Percentiles rank a stretch among this genome's conserved stretches.
Evolutionary conservation across 2,113 vertebrate species (phyloP).

Genomic region (Rattus rattus): DNA sequence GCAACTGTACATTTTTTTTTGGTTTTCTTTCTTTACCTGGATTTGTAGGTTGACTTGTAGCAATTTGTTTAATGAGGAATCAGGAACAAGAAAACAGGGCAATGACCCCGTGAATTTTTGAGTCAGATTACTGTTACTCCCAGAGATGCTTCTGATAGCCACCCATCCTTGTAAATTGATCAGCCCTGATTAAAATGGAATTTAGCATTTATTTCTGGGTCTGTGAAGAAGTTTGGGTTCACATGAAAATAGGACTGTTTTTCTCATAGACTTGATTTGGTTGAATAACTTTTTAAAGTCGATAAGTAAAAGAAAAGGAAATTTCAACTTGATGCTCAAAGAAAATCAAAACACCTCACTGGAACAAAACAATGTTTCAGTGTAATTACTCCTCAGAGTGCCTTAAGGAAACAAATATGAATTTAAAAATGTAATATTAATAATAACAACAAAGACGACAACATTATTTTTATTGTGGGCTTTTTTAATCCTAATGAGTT

Average conservation of each 20-base stretch:
- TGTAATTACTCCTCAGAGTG: background rate
- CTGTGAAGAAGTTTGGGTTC: conserved; percentile 66
- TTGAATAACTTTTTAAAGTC: conserved; percentile 52
- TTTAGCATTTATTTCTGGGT: conserved; percentile 73
- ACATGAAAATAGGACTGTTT: conserved; percentile 60
- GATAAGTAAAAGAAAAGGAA: conserved; percentile 53
- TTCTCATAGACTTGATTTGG: conserved; percentile 61
- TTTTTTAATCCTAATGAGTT: background rate
- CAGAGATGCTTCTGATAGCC: conserved; percentile 52
- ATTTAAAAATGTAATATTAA: background rate
- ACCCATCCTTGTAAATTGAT: conserved; percentile 54
- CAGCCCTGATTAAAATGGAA: conserved; percentile 66
- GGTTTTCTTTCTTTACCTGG: background rate
- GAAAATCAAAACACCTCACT: background rate
- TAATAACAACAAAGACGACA: too few relatives aligned
- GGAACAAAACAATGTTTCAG: background rate
- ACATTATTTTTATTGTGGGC: background rate
- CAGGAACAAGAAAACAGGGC: background rate
- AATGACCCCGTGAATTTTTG: background rate
- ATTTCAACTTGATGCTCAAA: conserved; percentile 53
- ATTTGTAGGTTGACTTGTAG: background rate
- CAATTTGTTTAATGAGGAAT: background rate
- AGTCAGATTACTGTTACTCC: conserved; percentile 50
- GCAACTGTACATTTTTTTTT: background rate
- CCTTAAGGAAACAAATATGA: conserved; percentile 2